Conservation (phyloP, 2,888 invertebrate species). For the Argynnis bischoffii region DNA sequence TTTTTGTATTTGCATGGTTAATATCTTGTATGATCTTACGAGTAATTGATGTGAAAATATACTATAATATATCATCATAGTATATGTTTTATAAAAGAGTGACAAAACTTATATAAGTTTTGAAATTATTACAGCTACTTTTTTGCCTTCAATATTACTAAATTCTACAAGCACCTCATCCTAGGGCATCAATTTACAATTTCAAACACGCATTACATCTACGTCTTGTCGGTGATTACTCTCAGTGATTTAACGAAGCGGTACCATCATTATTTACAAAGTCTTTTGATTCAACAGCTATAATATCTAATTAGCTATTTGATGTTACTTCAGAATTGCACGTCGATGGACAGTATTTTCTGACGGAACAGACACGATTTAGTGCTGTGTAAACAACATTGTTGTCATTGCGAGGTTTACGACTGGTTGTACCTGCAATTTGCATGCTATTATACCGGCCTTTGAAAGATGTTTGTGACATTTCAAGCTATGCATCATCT, state of each 20-base stretch:
- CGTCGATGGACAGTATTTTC: conserved; percentile 40
- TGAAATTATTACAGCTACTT: background rate
- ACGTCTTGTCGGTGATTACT: conserved; percentile 58
- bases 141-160: background rate
- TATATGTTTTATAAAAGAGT: too few relatives aligned
- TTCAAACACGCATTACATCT: conserved; percentile 41
- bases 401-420: conserved; percentile 46
- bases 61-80: too few relatives aligned
- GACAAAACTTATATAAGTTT: too few relatives aligned
- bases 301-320: conserved; percentile 72
- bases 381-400: conserved; percentile 52
- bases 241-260: conserved; percentile 63
- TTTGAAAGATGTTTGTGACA: conserved; percentile 18
- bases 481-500: conserved; percentile 40
- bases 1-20: too few relatives aligned
- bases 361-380: conserved; percentile 46
- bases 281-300: conserved; percentile 53
- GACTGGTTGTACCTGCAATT: conserved; percentile 25
- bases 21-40: too few relatives aligned
- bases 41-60: too few relatives aligned
- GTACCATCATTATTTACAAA: conserved; percentile 60
- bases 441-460: conserved; percentile 26
- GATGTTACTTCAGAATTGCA: conserved; percentile 47
- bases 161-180: background rate
- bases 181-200: conserved; percentile 40